These are phyloP conservation scores for Nipponacmea schrenckii DNA, from an alignment of 2,888 invertebrate genomes.

Conservation along the genomic window DNA sequence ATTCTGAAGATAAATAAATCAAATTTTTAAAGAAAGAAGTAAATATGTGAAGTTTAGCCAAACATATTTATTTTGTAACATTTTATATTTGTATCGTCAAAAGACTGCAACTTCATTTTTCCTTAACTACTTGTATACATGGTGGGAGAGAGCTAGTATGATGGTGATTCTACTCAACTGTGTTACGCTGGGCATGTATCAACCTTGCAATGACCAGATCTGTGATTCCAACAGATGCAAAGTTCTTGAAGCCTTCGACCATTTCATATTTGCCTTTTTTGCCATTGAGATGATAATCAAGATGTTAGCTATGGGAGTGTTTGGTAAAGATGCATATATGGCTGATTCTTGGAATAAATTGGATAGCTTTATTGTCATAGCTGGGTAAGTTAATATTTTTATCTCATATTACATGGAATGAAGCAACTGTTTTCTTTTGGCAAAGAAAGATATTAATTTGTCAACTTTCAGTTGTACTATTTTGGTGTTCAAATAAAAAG, in stretches of 20 bases:
- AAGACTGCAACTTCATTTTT: conserved; percentile 15
- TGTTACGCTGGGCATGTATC: conserved; percentile 98
- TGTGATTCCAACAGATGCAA: conserved; percentile 74
- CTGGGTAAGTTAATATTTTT: conserved; percentile 78
- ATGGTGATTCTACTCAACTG: conserved; percentile 97
- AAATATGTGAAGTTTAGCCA: no score
- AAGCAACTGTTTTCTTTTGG: no score
- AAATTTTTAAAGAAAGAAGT: no score
- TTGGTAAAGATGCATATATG: conserved; percentile 88
- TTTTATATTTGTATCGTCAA: no score
- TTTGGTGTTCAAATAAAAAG: no score
- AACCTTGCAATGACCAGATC: conserved; percentile 86
- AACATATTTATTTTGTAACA: no score
- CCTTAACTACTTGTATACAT: conserved; percentile 73
- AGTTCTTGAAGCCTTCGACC: conserved; percentile 87
- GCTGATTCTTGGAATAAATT: conserved; percentile 99
- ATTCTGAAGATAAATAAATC: no score
- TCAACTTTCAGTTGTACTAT: no score
- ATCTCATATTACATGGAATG: conserved; percentile 6
- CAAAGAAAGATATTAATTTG: no score
- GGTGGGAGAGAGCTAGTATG: conserved; percentile 99
- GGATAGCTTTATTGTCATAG: conserved; percentile 96
- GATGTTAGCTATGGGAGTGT: conserved; percentile 97
- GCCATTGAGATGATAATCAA: conserved; percentile 97
- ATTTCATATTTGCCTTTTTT: conserved; percentile 98